Percentiles rank a stretch among this genome's conserved stretches.
Conservation (phyloP, 2,797 vertebrate genomes). For the Arrhamphus sclerolepis region DNA sequence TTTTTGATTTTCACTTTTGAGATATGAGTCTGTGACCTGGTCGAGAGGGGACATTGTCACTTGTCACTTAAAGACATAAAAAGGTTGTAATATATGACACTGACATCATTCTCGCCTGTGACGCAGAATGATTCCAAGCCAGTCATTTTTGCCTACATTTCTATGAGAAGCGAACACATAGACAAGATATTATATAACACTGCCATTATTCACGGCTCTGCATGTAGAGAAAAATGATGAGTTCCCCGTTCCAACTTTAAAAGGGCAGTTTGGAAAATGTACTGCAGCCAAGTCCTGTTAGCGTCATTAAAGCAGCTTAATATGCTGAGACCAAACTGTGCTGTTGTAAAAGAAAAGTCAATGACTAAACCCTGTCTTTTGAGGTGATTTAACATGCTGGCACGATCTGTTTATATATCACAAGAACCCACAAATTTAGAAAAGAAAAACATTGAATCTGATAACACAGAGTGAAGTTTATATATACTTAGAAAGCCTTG, state of each 20-base stretch:
- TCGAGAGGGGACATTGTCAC: no score
- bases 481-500: no score
- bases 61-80: no score
- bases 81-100: no score
- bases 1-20: no score
- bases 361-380: neutral
- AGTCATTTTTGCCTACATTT: neutral
- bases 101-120: no score
- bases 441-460: no score
- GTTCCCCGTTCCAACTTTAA: slow-evolving; percentile 7
- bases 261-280: slow-evolving; percentile 42
- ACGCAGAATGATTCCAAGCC: neutral
- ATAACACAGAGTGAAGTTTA: no score
- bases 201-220: slow-evolving; percentile 50
- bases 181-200: slow-evolving; percentile 18
- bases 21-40: no score
- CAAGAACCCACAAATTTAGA: no score
- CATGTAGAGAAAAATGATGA: slow-evolving; percentile 5
- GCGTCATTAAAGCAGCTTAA: slow-evolving; percentile 14
- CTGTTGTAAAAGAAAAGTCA: neutral
- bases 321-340: neutral
- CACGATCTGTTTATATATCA: neutral
- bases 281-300: slow-evolving; percentile 20
- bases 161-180: neutral
- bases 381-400: neutral